Conservation (phyloP, 2,113 vertebrate species). For the Daboia siamensis region DNA sequence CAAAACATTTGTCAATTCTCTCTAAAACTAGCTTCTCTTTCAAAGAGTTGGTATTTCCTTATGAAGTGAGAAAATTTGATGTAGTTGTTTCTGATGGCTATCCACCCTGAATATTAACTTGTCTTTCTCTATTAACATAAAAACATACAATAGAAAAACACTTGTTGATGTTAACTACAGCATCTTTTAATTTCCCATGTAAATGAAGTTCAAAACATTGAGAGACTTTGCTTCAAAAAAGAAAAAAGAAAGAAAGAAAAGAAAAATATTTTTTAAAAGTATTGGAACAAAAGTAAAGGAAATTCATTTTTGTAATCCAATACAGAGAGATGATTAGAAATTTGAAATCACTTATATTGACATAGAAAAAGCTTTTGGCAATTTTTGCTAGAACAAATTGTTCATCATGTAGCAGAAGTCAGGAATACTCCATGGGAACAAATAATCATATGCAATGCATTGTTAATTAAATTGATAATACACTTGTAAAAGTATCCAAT, state of each 20-base stretch:
- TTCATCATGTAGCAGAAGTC: neutral
- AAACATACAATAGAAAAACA: neutral
- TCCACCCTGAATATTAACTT: neutral
- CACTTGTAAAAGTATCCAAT: neutral
- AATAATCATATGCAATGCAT: neutral
- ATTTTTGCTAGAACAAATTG: neutral
- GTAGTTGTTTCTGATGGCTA: neutral
- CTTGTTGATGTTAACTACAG: neutral
- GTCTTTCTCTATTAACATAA: neutral
- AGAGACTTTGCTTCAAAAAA: too few relatives aligned
- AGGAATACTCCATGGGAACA: neutral
- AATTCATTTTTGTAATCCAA: neutral
- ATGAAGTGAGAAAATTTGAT: neutral
- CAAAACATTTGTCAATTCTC: neutral
- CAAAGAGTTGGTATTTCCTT: neutral
- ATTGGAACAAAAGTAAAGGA: neutral
- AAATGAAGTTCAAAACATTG: neutral
- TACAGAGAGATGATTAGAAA: neutral
- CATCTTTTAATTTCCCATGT: neutral
- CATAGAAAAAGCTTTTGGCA: neutral
- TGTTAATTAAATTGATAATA: neutral
- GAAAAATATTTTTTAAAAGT: neutral
- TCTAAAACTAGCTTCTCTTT: neutral
- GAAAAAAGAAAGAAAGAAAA: neutral
- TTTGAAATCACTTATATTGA: neutral